Evolutionary conservation across 2,888 invertebrate species (phyloP), one percentile per base, ranked within the genome.

Genomic region (Drosophila neutralis): DNA sequence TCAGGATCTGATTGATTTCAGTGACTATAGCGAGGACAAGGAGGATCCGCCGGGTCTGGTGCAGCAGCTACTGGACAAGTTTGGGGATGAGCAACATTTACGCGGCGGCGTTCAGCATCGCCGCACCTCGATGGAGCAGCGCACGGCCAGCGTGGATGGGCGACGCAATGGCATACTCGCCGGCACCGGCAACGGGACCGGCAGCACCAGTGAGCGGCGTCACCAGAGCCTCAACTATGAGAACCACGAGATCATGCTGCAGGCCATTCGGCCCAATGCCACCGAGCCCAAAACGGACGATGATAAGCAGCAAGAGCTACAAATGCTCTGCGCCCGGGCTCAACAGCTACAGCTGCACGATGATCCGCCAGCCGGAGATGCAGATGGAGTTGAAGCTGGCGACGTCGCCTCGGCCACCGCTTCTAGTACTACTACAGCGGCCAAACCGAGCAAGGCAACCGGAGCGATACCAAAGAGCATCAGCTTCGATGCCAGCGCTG

Each of bases 381-480:
- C 7, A 2, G n/a, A 21, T 15, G 40, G 7, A 15, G 45, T 7
- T 45, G 45, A 13, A 24, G 45, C 29, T 36, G 29, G 42, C 4
- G 59, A 40, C 53, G 24, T n/a, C 21, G 18, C 35, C 51, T 13
- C 24, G 24, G 15, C 24, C 11, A 5, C 21, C 21, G 42, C 21
- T 21, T 6, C 11, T 2, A 21, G 42, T 11, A 42, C 24, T 4
- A 8, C 29, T 29, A 29, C 40, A 51, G 10, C 62, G 4, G 24
- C 48, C 36, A 94, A 94, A 80, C 94, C 94, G 0, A 93, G 92
- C 4, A 94, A 94, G 27, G 96, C 96, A 0, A 97, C 96, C 0
- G 97, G 97, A 0, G 97, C 97, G 2, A 98, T 98, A 87, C 97
- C 97, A 1, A 98, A 98, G 93, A 98, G 97, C 89, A 98, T 98